Percentiles rank a stretch among this genome's conserved stretches.
phyloP scores from a whole-genome alignment of 2,888 invertebrate species.

The Oligia latruncula region DNA sequence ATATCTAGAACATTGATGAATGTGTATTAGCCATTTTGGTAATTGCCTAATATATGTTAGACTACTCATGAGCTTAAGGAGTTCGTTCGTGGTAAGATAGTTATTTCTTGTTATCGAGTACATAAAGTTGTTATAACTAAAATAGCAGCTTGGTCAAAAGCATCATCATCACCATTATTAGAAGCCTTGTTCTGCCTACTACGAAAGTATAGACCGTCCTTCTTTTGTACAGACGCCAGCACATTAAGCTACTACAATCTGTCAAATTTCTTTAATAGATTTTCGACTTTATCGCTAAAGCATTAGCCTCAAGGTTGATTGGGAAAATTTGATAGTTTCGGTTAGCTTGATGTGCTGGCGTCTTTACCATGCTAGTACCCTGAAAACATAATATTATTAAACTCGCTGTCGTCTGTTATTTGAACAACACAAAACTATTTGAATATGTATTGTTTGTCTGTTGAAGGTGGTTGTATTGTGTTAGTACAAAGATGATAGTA shows the following conservation, averaged over 20 bases:
- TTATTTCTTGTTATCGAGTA: background rate
- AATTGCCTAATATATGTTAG: background rate
- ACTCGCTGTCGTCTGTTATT: conserved; percentile 40
- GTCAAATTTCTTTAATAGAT: too few relatives aligned
- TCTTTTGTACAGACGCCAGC: too few relatives aligned
- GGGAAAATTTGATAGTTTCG: too few relatives aligned
- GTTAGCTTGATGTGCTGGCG: too few relatives aligned
- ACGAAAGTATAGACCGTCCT: too few relatives aligned
- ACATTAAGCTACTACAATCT: too few relatives aligned
- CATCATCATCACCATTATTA: background rate
- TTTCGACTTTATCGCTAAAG: too few relatives aligned
- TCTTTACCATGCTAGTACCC: too few relatives aligned
- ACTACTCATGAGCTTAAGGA: background rate
- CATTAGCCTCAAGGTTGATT: too few relatives aligned
- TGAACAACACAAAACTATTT: conserved; percentile 60
- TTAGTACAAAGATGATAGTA: conserved; percentile 59
- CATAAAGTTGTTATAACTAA: too few relatives aligned
- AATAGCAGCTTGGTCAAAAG: background rate
- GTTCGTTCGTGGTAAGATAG: background rate
- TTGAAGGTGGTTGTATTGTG: conserved; percentile 68
- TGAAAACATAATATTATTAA: conserved; percentile 5
- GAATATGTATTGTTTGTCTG: conserved; percentile 71
- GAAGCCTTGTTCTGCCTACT: background rate
- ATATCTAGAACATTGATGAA: too few relatives aligned
- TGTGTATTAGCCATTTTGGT: background rate